These are phyloP conservation scores for Prionace glauca DNA, from an alignment of 2,797 vertebrate species.

Conservation along the genomic window DNA sequence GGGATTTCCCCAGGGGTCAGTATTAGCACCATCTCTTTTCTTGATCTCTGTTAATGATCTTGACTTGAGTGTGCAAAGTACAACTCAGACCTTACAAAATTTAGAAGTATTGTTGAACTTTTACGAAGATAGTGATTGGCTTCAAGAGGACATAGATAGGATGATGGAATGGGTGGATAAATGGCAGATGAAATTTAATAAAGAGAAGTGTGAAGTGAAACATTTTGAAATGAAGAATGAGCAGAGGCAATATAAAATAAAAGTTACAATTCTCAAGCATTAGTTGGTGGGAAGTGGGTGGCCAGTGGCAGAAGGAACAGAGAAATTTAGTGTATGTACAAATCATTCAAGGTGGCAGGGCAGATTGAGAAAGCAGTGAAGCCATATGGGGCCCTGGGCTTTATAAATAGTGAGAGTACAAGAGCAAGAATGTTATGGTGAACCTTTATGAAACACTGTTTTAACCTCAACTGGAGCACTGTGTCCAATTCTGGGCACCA, in stretches of 20 bases:
- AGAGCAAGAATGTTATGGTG: background rate
- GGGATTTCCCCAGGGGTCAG: background rate
- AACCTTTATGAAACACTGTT: background rate
- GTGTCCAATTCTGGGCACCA: background rate
- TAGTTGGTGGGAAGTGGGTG: no score
- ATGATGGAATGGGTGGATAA: background rate
- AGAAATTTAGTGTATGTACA: background rate
- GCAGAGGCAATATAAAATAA: background rate
- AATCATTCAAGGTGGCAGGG: background rate
- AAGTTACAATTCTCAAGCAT: background rate
- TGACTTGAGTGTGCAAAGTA: background rate
- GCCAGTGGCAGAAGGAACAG: no score
- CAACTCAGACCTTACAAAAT: background rate
- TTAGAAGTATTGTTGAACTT: background rate
- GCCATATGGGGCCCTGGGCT: background rate
- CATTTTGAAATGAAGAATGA: no score
- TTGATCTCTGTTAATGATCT: background rate
- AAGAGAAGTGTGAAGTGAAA: background rate
- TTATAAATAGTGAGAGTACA: background rate
- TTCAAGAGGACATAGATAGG: background rate
- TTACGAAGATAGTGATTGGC: background rate
- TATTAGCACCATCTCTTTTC: background rate
- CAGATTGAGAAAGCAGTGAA: background rate
- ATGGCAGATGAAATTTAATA: background rate
- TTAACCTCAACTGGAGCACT: background rate